Conservation (phyloP, 23 tunicate genomes). For the Styela clava region DNA sequence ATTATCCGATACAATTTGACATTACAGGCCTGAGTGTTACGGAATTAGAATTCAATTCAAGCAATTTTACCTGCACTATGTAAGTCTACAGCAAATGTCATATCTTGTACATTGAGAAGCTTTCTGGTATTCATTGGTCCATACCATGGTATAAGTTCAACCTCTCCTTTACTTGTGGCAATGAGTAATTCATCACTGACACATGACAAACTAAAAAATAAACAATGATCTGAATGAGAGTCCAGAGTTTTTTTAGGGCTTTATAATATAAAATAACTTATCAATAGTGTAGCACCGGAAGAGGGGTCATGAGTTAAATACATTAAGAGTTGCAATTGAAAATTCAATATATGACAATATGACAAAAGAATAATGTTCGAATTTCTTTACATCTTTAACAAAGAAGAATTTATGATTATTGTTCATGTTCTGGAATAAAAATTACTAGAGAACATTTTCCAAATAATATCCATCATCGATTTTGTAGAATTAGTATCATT, state of each 20-base stretch:
- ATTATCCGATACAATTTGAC: too few species aligned
- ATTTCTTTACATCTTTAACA: too few species aligned
- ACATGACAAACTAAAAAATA: conserved; percentile 59
- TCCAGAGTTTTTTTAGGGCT: background rate
- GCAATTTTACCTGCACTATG: conserved; percentile 93
- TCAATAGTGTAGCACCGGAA: too few species aligned
- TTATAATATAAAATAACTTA: background rate
- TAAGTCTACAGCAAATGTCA: conserved; percentile 87
- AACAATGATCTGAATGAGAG: too few species aligned
- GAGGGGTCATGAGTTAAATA: background rate
- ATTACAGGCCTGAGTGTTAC: too few species aligned
- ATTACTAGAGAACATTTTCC: too few species aligned
- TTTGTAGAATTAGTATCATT: too few species aligned
- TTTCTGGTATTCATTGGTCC: conserved; percentile 25
- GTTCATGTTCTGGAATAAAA: too few species aligned
- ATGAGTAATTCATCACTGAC: conserved; percentile 80
- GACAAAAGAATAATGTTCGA: too few species aligned
- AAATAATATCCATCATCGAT: too few species aligned
- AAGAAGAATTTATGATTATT: too few species aligned
- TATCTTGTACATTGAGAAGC: conserved; percentile 46
- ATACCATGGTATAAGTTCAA: conserved; percentile 78
- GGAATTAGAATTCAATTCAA: too few species aligned
- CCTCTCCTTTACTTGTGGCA: conserved; percentile 63
- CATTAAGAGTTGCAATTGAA: background rate
- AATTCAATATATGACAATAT: background rate